phyloP scores from a whole-genome alignment of 2,888 invertebrate species.

The Amphipyra tragopoginis region DNA sequence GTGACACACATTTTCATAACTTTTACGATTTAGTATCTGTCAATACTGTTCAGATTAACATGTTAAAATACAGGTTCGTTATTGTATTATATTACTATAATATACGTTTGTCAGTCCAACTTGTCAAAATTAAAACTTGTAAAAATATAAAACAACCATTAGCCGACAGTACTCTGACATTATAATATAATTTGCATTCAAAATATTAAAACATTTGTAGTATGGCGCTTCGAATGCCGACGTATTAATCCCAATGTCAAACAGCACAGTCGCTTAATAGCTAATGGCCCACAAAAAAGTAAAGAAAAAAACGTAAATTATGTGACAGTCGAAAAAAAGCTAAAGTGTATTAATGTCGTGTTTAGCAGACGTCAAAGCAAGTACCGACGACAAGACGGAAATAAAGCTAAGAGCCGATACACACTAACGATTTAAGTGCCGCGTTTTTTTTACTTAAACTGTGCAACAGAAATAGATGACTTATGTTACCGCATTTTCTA shows the following conservation, averaged over 20 bases:
- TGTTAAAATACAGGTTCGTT: not conserved
- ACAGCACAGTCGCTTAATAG: constrained; percentile 82
- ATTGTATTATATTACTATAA: not conserved
- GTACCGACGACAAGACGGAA: constrained; percentile 79
- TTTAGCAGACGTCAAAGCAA: constrained; percentile 87
- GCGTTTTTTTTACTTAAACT: constrained; percentile 50
- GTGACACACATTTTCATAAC: too few relatives aligned
- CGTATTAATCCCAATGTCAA: constrained; percentile 85
- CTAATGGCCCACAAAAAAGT: constrained; percentile 84
- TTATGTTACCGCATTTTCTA: constrained; percentile 42
- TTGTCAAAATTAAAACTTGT: constrained; percentile 55
- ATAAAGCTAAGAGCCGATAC: constrained; percentile 75
- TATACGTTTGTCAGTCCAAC: constrained; percentile 13
- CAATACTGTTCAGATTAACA: not conserved
- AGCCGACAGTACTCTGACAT: constrained; percentile 19
- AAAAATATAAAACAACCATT: constrained; percentile 47
- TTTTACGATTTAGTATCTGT: too few relatives aligned
- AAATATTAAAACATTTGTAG: constrained; percentile 57
- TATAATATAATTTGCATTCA: constrained; percentile 47
- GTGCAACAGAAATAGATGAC: constrained; percentile 51
- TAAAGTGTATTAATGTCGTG: constrained; percentile 88
- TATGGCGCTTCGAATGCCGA: constrained; percentile 72
- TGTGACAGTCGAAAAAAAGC: constrained; percentile 86
- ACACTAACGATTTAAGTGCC: constrained; percentile 65
- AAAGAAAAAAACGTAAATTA: constrained; percentile 80